Evolutionary conservation across 2,888 invertebrate species (phyloP), one percentile per base, ranked within the genome.

Genomic region (Aethes cnicana): DNA sequence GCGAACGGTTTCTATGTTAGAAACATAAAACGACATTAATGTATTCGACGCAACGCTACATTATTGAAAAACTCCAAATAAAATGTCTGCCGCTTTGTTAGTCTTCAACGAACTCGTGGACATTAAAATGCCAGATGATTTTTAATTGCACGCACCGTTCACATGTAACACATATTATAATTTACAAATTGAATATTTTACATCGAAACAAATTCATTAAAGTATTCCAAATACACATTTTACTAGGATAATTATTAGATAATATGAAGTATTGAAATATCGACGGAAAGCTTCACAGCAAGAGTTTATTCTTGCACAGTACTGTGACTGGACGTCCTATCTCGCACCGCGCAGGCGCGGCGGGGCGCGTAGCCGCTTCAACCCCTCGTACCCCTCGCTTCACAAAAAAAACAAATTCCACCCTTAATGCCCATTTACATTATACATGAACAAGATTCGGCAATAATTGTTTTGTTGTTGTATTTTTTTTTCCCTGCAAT

Each of bases 41-140:
- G 79, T 88, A 86, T 85, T 83, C 85, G 74, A 86, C 80, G 82
- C 88, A 85, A 85, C 81, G 87, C 90, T 90, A 90, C 90, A 90
- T 90, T 89, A 89, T 90, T 86, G 84, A 88, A 82, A n/a, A 84
- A 85, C 84, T 88, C 87, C 87, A 90, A 90, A 90, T 90, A 90
- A 90, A 90, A 90, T 90, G 90, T 90, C 90, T 89, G 90, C 90
- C 90, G 90, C 90, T 88, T 88, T 87, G 89, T 89, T 87, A 88
- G 88, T 88, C 81, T 84, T 83, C 82, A 88, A 75, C 87, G 87
- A 87, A 89, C 88, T 88, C 87, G 90, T 89, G 88, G 90, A 89
- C 86, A 88, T 86, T 79, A 81, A 84, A 84, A 81, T 84, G 88
- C 85, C 84, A 84, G 77, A 85, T 82, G 84, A 79, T 77, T 81